Percentiles rank a stretch among this genome's conserved stretches.
These are phyloP conservation scores for Schizaphis graminum DNA, from an alignment of 2,888 invertebrate species.

Conservation along the genomic window DNA sequence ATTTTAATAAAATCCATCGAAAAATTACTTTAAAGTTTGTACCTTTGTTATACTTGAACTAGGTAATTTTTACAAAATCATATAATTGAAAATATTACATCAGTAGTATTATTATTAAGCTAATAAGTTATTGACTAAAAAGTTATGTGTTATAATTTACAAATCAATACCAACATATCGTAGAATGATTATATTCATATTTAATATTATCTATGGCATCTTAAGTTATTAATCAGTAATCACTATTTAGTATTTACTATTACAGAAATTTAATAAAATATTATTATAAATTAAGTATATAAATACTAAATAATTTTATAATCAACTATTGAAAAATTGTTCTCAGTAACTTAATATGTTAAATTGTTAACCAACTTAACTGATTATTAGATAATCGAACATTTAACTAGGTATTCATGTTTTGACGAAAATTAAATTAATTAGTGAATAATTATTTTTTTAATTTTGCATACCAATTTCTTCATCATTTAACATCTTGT, in stretches of 20 bases:
- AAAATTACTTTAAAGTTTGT: background rate
- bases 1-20: background rate
- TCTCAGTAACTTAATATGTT: background rate
- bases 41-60: background rate
- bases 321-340: background rate
- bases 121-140: too few relatives aligned
- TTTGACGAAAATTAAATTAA: background rate
- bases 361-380: background rate
- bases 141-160: too few relatives aligned
- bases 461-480: background rate
- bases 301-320: background rate
- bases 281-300: background rate
- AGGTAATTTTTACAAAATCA: too few relatives aligned
- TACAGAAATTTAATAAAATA: background rate
- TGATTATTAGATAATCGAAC: background rate
- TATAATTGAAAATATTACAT: too few relatives aligned
- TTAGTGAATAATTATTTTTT: slow-evolving; percentile 17
- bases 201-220: too few relatives aligned
- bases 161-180: too few relatives aligned
- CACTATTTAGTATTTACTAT: background rate
- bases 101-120: too few relatives aligned
- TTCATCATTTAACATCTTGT: background rate
- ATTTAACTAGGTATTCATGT: background rate
- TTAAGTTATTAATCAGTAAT: too few relatives aligned
- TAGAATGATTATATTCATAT: too few relatives aligned